Evolutionary conservation across 2,113 vertebrate genomes (phyloP), one percentile per base, ranked within the genome.

Genomic region (Amblyornis subalaris): DNA sequence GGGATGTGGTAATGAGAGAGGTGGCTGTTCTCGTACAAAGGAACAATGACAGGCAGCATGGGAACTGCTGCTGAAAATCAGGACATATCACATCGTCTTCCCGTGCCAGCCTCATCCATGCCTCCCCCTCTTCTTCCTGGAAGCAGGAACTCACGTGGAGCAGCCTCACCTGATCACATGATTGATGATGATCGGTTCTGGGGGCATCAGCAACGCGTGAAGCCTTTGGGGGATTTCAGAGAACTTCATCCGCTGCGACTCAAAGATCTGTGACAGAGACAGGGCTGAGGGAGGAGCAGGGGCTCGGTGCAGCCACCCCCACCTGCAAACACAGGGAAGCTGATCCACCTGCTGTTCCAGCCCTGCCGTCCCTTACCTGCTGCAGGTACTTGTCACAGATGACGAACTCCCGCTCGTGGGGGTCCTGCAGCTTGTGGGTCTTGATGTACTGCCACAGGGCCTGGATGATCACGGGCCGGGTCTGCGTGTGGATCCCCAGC

Each of bases 171-270:
- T 99, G 98, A 99, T 99, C 74, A 99, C 98, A 9, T 99, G 99
- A 85, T 99, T 99, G 85, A 99, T 99, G 97, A 99, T 99, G 96
- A 99, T 99, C 3, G 99, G 99, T n/a, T 99, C 99, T 2, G 99
- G 99, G n/a, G 99, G 99, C 99, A 99, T 99, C 47, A 99, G 98
- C 96, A 99, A 97, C 0, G 99, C 99, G 5, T 99, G 99, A 25
- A 99, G 97, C 42, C 99, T 96, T 35, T 99, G 98, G 2, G 98
- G 98, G 77, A 99, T 99, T 87, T 99, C 98, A 1, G 98, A 99
- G 96, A 99, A 99, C 96, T 99, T 99, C 98, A 99, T 99, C 90
- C 98, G 93, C 33, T 98, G 98, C 50, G 98, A 98, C 76, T 99
- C 98, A 61, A 99, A 99, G 29, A 99, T 99, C 98, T 99, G 84